These are phyloP conservation scores for Cynoglossus semilaevis DNA, from an alignment of 2,113 vertebrate species.

Conservation along the genomic window DNA sequence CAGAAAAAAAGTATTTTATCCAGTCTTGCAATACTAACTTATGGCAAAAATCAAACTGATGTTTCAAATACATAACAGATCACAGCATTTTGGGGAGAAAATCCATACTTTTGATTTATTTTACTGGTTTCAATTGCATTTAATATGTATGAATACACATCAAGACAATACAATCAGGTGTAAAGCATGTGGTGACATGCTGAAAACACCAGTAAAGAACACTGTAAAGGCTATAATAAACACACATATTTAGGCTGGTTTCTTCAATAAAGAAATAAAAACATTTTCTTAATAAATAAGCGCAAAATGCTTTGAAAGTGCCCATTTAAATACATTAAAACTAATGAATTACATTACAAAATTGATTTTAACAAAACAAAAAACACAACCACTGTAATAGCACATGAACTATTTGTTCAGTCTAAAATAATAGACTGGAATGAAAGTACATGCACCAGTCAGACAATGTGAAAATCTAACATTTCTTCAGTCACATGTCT, in stretches of 20 bases:
- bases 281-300: slow-evolving; percentile 14
- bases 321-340: slow-evolving; percentile 18
- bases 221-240: background rate
- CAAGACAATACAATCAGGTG: background rate
- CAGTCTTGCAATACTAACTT: background rate
- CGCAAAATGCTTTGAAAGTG: slow-evolving; percentile 29
- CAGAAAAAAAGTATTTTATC: background rate
- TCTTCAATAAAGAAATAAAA: slow-evolving; percentile 44
- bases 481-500: background rate
- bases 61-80: background rate
- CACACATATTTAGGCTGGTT: background rate
- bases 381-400: background rate
- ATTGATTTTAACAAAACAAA: background rate
- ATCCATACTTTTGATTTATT: slow-evolving; percentile 44
- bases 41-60: background rate
- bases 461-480: slow-evolving; percentile 18
- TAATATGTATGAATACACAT: background rate
- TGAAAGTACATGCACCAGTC: slow-evolving; percentile 28
- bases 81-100: background rate
- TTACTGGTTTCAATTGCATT: slow-evolving; percentile 19
- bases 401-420: background rate
- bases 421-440: slow-evolving; percentile 26
- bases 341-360: slow-evolving; percentile 13
- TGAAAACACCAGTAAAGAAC: background rate
- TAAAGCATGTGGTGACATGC: background rate